Conservation (phyloP, 92 coral and sea anemone species). For the Zoanthus sociatus region DNA sequence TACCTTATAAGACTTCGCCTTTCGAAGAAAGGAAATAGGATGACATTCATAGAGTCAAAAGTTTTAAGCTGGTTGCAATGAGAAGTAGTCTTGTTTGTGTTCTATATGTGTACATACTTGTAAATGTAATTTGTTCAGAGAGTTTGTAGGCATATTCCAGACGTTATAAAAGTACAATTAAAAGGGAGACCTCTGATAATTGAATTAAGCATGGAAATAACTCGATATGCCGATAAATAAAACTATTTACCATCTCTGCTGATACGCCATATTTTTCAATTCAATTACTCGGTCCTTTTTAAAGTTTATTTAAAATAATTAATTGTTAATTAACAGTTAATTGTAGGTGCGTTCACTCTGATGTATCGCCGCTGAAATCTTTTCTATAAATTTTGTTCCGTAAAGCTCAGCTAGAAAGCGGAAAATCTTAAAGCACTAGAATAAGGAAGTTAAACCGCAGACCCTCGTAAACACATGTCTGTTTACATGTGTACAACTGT, state of each 20-base stretch:
- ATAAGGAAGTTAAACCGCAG: no score
- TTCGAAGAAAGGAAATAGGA: background rate
- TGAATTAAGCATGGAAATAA: background rate
- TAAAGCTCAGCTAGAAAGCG: no score
- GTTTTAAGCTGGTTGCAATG: background rate
- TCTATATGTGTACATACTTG: background rate
- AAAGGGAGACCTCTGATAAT: background rate
- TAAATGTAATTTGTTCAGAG: background rate
- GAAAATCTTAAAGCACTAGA: no score
- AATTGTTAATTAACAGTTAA: no score
- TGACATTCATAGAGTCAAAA: slow-evolving; percentile 6
- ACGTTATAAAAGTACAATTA: background rate
- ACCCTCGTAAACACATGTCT: no score
- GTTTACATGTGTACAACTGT: no score
- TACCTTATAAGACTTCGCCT: background rate
- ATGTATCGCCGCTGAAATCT: no score
- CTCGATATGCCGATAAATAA: background rate
- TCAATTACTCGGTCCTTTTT: background rate
- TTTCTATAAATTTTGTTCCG: no score
- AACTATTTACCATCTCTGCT: background rate
- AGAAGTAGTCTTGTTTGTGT: no score
- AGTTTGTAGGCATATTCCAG: background rate
- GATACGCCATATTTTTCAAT: slow-evolving; percentile 5
- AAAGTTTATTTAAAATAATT: no score
- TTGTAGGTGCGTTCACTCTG: no score